Percentiles rank a stretch among this genome's conserved stretches.
Evolutionary conservation across 2,888 invertebrate species (phyloP).

Genomic region (Orthosia gothica): DNA sequence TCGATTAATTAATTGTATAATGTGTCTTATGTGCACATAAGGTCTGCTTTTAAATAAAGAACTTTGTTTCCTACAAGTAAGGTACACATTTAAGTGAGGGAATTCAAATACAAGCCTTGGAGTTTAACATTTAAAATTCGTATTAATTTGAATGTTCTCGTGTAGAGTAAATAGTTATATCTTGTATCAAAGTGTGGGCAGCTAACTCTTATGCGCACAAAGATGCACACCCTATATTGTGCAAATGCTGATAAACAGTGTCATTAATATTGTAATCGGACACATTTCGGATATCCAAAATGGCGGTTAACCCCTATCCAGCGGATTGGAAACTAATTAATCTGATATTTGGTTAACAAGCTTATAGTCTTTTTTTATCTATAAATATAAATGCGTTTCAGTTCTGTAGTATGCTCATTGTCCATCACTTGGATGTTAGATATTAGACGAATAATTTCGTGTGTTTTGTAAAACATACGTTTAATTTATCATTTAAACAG

Average conservation of each 20-base stretch:
- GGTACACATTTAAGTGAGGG: neutral
- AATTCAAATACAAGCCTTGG: neutral
- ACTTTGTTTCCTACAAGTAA: neutral
- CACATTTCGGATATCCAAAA: slow-evolving; percentile 20
- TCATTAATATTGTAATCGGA: slow-evolving; percentile 9
- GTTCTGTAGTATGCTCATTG: neutral
- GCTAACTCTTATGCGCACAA: too few species aligned
- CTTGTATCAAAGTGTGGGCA: too few species aligned
- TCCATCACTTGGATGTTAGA: neutral
- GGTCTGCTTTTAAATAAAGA: neutral
- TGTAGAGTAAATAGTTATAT: neutral
- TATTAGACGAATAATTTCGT: neutral
- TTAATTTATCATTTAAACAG: neutral
- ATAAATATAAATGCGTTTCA: neutral
- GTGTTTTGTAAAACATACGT: neutral
- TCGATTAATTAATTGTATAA: slow-evolving; percentile 43
- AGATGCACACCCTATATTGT: slow-evolving; percentile 6
- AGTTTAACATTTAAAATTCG: neutral
- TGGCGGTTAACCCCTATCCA: slow-evolving; percentile 8
- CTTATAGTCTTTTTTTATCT: slow-evolving; percentile 1
- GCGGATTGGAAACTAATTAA: slow-evolving; percentile 11
- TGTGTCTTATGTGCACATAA: slow-evolving; percentile 11
- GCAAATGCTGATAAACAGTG: slow-evolving; percentile 9
- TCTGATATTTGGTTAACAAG: slow-evolving; percentile 7
- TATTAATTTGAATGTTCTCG: neutral